Evolutionary conservation across 2,888 invertebrate species (phyloP).

Genomic region (Tinea pellionella): DNA sequence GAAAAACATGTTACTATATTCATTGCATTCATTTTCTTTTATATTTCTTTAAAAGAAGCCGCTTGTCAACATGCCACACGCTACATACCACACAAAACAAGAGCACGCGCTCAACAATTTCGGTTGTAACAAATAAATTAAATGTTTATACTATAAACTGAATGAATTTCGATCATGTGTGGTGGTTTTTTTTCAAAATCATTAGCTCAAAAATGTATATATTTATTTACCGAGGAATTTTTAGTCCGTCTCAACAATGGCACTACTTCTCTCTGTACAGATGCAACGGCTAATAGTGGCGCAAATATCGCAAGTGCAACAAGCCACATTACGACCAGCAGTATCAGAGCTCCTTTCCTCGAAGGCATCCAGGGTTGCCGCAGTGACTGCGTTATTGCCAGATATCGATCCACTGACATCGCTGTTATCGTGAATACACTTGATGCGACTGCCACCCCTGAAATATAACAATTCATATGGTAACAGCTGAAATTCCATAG

Average conservation of each 20-base stretch:
- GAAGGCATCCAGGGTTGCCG: constrained; percentile 78
- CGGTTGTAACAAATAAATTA: no score
- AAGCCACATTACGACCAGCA: constrained; percentile 75
- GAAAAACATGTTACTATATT: no score
- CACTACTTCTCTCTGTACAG: constrained; percentile 48
- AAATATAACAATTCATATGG: neutral
- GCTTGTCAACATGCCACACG: no score
- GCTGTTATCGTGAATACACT: constrained; percentile 84
- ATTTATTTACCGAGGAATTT: constrained; percentile 39
- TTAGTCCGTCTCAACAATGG: constrained; percentile 39
- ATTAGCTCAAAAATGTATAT: no score
- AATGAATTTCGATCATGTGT: no score
- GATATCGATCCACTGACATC: constrained; percentile 81
- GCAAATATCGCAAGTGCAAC: constrained; percentile 75
- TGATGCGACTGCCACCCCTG: constrained; percentile 82
- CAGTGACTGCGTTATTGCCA: constrained; percentile 81
- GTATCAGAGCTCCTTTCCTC: constrained; percentile 72
- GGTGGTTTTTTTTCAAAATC: no score
- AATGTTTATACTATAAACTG: no score
- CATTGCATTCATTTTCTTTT: no score
- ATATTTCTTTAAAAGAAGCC: no score
- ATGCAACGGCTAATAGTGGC: constrained; percentile 70
- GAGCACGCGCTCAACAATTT: no score
- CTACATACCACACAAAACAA: no score
- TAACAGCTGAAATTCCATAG: no score